These are phyloP conservation scores for Xenotilapia caudafasciata DNA, from an alignment of 2,113 vertebrate genomes.

Conservation along the genomic window DNA sequence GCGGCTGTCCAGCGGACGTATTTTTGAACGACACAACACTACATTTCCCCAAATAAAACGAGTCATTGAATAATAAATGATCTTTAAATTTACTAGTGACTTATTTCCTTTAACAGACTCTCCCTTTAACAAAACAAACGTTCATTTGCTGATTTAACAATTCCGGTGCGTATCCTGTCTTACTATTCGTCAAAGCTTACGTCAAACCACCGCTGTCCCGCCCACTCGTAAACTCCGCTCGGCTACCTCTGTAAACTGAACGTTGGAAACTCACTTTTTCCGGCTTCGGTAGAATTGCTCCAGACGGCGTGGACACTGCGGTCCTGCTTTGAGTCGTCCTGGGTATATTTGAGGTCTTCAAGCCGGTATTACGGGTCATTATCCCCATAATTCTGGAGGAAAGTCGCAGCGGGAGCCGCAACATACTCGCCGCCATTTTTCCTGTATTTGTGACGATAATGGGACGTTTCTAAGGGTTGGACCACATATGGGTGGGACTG, in stretches of 20 bases:
- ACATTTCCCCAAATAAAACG: neutral
- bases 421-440: constrained; percentile 53
- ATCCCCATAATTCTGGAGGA: constrained; percentile 2
- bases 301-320: constrained; percentile 74
- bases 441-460: neutral
- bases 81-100: neutral
- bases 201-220: neutral
- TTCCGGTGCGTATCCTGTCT: fast-evolving
- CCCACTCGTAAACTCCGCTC: neutral
- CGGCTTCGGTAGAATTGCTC: constrained; percentile 83
- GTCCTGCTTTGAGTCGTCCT: constrained; percentile 56
- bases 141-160: constrained; percentile 21
- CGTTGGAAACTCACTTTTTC: constrained; percentile 78
- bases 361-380: neutral
- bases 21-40: neutral
- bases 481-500: neutral
- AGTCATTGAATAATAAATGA: neutral
- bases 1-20: too few relatives aligned
- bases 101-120: constrained; percentile 18
- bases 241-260: neutral
- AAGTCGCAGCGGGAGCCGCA: constrained; percentile 40
- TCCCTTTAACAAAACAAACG: neutral
- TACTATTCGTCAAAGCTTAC: neutral
- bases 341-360: constrained; percentile 19
- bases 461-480: neutral